A percentile compares a stretch with the other conserved stretches of the same genome.
Conservation (phyloP, 2,113 vertebrate genomes). For the Otus sunia region DNA sequence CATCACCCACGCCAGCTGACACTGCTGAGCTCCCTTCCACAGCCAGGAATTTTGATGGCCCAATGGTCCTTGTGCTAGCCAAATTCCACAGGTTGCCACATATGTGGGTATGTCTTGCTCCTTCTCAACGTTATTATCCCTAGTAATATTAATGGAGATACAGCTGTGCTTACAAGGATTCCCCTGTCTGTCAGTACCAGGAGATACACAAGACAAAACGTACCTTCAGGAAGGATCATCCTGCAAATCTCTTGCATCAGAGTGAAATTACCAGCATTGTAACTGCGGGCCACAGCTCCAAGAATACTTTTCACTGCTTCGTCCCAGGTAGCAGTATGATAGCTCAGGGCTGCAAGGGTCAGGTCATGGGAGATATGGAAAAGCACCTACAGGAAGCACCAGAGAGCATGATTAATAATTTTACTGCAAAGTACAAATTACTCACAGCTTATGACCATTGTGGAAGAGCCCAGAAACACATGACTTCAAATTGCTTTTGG, state of each 20-base stretch:
- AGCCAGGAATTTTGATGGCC: not conserved
- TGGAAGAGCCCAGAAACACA: not conserved
- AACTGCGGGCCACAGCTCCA: slow-evolving; percentile 72
- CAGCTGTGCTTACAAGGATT: not conserved
- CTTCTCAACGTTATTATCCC: not conserved
- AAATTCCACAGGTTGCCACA: not conserved
- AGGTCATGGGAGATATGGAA: slow-evolving; percentile 86
- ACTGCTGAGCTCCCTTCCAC: not conserved
- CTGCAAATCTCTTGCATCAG: slow-evolving; percentile 80
- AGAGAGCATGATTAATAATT: not conserved
- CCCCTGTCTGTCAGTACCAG: not conserved
- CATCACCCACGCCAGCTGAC: not conserved
- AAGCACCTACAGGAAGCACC: slow-evolving; percentile 76
- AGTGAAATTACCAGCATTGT: slow-evolving; percentile 75
- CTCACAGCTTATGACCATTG: not conserved
- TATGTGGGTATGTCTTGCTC: not conserved
- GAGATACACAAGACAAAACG: not conserved
- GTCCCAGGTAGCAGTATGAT: slow-evolving; percentile 61
- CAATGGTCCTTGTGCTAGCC: not conserved
- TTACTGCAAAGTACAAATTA: not conserved
- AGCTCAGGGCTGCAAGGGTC: slow-evolving; percentile 78
- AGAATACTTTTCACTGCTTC: slow-evolving; percentile 76
- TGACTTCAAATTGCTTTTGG: not conserved
- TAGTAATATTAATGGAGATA: not conserved
- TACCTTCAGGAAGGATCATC: slow-evolving; percentile 84